Evolutionary conservation across 2,888 invertebrate genomes (phyloP).

Genomic region (Ramazzottius varieornatus): DNA sequence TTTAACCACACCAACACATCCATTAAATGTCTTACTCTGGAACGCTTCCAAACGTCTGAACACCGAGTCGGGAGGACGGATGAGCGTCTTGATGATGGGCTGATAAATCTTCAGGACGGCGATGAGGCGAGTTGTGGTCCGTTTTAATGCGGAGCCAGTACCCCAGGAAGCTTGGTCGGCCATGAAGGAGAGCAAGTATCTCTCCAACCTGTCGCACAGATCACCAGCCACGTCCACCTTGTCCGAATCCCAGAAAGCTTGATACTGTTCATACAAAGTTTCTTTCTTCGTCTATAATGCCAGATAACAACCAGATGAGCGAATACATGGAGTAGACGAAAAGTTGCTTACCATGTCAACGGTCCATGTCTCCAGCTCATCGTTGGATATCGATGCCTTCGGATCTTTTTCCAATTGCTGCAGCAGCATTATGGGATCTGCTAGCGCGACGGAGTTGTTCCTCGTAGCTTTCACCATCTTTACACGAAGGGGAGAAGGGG

Average conservation of each 20-base stretch:
- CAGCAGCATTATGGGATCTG: no score
- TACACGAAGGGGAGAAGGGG: no score
- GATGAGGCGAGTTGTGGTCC: not conserved
- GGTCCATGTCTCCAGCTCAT: no score
- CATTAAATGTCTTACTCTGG: not conserved
- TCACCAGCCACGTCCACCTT: not conserved
- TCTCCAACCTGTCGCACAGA: not conserved
- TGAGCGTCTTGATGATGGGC: not conserved
- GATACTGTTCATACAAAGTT: no score
- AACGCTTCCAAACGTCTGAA: not conserved
- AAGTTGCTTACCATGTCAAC: no score
- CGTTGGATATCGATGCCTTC: no score
- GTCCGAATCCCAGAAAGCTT: not conserved
- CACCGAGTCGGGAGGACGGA: not conserved
- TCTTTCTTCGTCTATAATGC: no score
- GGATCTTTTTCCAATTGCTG: no score
- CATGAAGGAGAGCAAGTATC: not conserved
- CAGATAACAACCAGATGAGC: no score
- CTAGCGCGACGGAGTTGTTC: no score
- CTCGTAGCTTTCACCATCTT: no score
- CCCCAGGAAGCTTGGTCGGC: not conserved
- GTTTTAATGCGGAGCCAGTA: not conserved
- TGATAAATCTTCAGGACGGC: not conserved
- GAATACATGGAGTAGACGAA: no score
- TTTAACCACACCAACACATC: not conserved